Evolutionary conservation across 2,797 vertebrate species (phyloP), one percentile per base, ranked within the genome.

Genomic region (Tinamus major): DNA sequence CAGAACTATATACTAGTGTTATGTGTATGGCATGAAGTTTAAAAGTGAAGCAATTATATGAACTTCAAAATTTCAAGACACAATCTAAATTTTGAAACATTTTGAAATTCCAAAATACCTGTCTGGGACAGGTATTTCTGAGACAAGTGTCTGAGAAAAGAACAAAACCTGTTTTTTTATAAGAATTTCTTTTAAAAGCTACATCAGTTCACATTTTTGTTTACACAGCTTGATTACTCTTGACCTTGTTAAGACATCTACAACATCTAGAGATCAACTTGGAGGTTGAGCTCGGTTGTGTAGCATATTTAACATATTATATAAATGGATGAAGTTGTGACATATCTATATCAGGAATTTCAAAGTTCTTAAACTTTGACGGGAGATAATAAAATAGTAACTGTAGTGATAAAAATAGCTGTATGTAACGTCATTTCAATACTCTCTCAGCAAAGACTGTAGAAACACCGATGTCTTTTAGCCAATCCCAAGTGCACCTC

Each of bases 231-330:
- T 2, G 0, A 61, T 79, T 76, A 41, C 5, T 53, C 26, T 85
- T 68, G 7, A 11, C 58, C 68, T 67, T 67, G 18, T 82, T 82
- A 71, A 62, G 48, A 53, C 6, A 70, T 13, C 15, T 44, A 23
- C 49, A 79, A 63, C 29, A 61, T 20, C 16, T 82, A 11, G 2
- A 62, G 31, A 6, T 74, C 53, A 85, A 67, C 51, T 16, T 35
- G 72, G 59, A 72, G 44, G 39, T 6, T 31, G 15, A 15, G 14
- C 10, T 58, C 7, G 4, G 23, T 37, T 79, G 37, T 80, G 15
- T 15, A 46, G 49, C 0, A 0, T 12, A n/a, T 37, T 76, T 92
- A 46, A 53, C 0, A 0, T 12, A n/a, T 35, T 76, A 89, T 81
- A 71, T 49, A 64, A 86, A 83, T 3, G 79, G 87, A 49, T 56